Percentiles rank a stretch among this genome's conserved stretches.
Conservation (phyloP, 35 echinoderm and acorn worm genomes). For the Apostichopus californicus region DNA sequence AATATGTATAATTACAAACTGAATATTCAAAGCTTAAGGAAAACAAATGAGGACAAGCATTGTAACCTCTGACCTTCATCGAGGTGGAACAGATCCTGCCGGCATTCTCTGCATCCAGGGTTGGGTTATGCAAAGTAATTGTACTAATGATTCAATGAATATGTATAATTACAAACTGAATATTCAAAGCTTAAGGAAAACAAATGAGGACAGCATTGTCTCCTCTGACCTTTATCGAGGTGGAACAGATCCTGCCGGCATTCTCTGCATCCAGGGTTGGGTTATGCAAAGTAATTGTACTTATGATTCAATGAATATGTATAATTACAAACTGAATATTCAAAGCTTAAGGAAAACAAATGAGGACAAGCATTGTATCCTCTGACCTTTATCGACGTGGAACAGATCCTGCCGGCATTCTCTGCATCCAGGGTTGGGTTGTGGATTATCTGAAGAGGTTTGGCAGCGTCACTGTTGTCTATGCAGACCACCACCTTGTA, state of each 20-base stretch:
- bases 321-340: neutral
- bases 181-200: neutral
- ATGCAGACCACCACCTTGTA: conserved; percentile 80
- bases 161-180: too few relatives aligned
- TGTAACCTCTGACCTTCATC: conserved; percentile 3
- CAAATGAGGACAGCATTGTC: neutral
- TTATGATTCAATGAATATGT: too few relatives aligned
- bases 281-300: conserved; percentile 45
- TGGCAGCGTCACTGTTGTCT: conserved; percentile 77
- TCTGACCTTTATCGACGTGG: conserved; percentile 24
- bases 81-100: conserved; percentile 56
- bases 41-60: neutral
- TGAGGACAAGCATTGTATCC: neutral
- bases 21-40: neutral
- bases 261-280: conserved; percentile 68
- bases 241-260: conserved; percentile 65
- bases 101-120: conserved; percentile 66
- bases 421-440: conserved; percentile 66
- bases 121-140: conserved; percentile 63
- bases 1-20: too few relatives aligned
- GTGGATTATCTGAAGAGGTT: conserved; percentile 90
- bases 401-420: conserved; percentile 70
- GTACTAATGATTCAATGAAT: too few relatives aligned
- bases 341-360: neutral
- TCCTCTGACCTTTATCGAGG: conserved; percentile 14